Base-by-base conservation (phyloP, 2,888 invertebrate genomes). In the Steinernema carpocapsae region DNA sequence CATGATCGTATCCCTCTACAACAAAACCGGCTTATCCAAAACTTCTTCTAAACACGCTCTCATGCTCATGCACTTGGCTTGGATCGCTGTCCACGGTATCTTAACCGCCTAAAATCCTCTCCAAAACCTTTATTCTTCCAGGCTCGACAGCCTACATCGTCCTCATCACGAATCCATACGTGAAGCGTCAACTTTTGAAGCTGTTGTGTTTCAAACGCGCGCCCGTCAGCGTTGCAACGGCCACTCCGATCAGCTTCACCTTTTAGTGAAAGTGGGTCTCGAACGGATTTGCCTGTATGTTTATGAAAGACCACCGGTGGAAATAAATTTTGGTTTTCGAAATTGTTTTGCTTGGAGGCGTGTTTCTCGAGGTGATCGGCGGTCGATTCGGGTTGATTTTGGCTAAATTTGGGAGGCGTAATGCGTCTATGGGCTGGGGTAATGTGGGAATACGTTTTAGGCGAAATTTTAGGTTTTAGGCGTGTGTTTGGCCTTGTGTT, bases 251-350 rank as follows among this genome's bases (percentile, higher is more conserved):
- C 17, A 64, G 32, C 29, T 12, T 22, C 12, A 56, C 24, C 37
- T 37, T 37, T 37, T 37, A 56, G 26, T 26, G 24, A 22, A 3
- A 22, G 2, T 4, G 22, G 64, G 64, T 64, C 64, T 32, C 19
- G 64, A 6, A 3, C 19, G 64, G 64, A 64, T 6, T 64, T 32
- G 64, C 64, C 64, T 64, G 64, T 17, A 17, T 17, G 7, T 29
- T 32, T 26, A 17, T 26, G 29, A 6, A 17, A 10, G 29, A 32
- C 19, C 3, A 64, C 10, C 26, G 29, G 14, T 29, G 10, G 37
- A 37, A 37, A 56, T 26, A 29, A 64, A 64, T 64, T 64, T 64
- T 64, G 64, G 64, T 64, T 64, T 64, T 64, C 64, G 64, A 64
- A 64, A 64, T 17, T 10, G 4, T n/a, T 4, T n/a, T 48, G 48